A percentile compares a stretch with the other conserved stretches of the same genome.
Conservation (phyloP, 1,140 invertebrate species). For the Calosoma granatense region DNA sequence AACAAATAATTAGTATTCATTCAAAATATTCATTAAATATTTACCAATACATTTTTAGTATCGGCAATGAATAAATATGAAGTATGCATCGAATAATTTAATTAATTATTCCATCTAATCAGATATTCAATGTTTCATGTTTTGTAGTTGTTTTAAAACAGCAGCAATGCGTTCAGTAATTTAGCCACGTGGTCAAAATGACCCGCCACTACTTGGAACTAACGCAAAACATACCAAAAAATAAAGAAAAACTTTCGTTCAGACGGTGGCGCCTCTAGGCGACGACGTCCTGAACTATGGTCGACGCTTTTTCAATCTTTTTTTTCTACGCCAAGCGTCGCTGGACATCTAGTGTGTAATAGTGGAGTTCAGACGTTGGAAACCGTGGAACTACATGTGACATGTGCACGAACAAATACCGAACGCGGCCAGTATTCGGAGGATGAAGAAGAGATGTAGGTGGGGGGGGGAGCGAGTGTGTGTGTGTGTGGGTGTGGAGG, state of each 20-base stretch:
- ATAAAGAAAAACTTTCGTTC: not conserved
- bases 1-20: no score
- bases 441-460: not conserved
- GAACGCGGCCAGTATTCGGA: not conserved
- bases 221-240: not conserved
- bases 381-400: no score
- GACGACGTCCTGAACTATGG: constrained; percentile 23
- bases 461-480: no score
- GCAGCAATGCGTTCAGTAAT: no score
- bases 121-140: no score
- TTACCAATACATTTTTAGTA: no score
- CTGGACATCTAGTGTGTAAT: constrained; percentile 31
- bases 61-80: no score
- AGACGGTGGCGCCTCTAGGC: constrained; percentile 23
- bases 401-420: not conserved
- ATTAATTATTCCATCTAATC: no score
- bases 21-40: no score
- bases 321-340: constrained; percentile 19
- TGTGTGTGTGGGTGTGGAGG: not conserved
- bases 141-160: no score
- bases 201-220: not conserved
- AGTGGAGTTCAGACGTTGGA: no score
- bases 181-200: constrained; percentile 1
- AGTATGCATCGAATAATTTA: no score
- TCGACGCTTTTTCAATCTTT: constrained; percentile 20